A percentile compares a stretch with the other conserved stretches of the same genome.
Conservation (phyloP, 2,888 invertebrate genomes). For the Andrena flavipes region DNA sequence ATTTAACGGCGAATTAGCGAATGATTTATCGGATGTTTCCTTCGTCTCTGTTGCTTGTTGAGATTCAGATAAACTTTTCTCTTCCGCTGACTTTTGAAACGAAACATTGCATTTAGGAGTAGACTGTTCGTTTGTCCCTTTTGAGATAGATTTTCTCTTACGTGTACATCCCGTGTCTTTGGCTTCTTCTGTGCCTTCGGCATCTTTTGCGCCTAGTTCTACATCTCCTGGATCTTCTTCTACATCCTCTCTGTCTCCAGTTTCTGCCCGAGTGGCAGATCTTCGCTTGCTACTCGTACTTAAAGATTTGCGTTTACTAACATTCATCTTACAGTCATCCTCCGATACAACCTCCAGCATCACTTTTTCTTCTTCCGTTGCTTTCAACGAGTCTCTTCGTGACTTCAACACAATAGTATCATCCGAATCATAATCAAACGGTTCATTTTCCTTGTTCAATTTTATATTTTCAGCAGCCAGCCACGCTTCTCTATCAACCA, state of each 20-base stretch:
- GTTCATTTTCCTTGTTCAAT: slow-evolving; percentile 21
- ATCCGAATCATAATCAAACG: slow-evolving; percentile 71
- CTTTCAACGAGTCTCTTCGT: slow-evolving; percentile 13
- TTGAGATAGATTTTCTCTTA: neutral
- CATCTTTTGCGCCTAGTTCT: neutral
- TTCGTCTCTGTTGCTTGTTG: neutral
- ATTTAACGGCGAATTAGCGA: slow-evolving; percentile 9
- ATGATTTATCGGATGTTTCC: neutral
- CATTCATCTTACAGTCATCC: slow-evolving; percentile 17
- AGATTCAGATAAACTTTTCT: neutral
- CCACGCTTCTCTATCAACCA: slow-evolving; percentile 64
- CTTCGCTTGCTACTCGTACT: neutral
- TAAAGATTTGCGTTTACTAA: neutral
- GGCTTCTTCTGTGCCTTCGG: neutral
- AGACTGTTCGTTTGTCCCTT: slow-evolving; percentile 15
- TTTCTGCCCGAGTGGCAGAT: neutral
- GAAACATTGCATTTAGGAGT: slow-evolving; percentile 2
- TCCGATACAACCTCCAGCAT: neutral
- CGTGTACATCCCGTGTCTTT: neutral
- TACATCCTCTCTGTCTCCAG: neutral
- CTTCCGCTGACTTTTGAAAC: neutral
- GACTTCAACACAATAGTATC: slow-evolving; percentile 66
- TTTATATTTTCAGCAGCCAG: slow-evolving; percentile 48
- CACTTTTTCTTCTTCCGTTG: neutral
- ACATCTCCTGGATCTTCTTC: neutral